Evolutionary conservation across 2,113 vertebrate species (phyloP).

Genomic region (Sakesphorus luctuosus): DNA sequence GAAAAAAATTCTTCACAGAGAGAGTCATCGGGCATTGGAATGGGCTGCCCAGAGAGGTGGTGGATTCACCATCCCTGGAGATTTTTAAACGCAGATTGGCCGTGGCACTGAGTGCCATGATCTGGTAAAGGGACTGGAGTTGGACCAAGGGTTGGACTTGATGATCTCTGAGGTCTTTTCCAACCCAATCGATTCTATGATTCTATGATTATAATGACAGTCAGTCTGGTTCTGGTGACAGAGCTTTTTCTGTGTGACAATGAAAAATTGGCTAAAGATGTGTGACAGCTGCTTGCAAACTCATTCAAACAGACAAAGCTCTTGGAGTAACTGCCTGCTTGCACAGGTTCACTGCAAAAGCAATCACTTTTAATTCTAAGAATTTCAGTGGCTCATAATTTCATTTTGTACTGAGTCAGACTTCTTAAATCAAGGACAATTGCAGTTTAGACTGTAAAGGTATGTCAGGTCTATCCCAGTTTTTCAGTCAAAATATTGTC

Average conservation of each 20-base stretch:
- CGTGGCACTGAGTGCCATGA: too few species aligned
- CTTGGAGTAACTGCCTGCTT: neutral
- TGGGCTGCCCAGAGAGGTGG: too few species aligned
- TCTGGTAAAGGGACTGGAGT: too few species aligned
- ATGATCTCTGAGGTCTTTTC: too few species aligned
- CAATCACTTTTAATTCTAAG: conserved; percentile 2
- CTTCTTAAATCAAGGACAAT: neutral
- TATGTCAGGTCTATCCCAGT: neutral
- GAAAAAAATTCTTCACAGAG: too few species aligned
- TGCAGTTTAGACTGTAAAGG: neutral
- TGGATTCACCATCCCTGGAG: too few species aligned
- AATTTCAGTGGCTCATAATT: conserved; percentile 9
- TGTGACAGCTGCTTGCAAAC: conserved; percentile 15
- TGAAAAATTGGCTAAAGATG: conserved; percentile 35
- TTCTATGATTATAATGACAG: too few species aligned
- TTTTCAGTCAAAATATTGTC: neutral
- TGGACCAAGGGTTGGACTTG: too few species aligned
- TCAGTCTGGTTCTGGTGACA: neutral
- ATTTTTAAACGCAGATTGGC: too few species aligned
- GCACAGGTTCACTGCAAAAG: neutral
- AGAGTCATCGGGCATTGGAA: too few species aligned
- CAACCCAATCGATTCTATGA: too few species aligned
- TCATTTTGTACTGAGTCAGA: neutral
- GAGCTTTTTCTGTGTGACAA: neutral
- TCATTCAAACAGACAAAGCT: conserved; percentile 18